Conservation (phyloP, 1,140 invertebrate genomes). For the Diorhabda elongata region DNA sequence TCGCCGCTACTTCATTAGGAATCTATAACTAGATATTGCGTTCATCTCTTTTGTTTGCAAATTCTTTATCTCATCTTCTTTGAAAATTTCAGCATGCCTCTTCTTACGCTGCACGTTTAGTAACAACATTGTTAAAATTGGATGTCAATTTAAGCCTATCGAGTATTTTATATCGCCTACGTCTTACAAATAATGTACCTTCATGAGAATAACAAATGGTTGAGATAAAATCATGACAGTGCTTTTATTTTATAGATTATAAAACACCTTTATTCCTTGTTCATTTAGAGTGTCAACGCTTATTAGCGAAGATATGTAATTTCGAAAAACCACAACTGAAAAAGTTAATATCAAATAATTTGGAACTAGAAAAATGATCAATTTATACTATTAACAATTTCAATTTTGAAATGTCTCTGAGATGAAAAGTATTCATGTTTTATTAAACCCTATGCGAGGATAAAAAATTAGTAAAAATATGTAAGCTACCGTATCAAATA, state of each 20-base stretch:
- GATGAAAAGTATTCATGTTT: too few relatives aligned
- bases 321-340: background rate
- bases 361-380: too few relatives aligned
- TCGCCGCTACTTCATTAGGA: too few relatives aligned
- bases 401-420: too few relatives aligned
- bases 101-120: background rate
- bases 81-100: background rate
- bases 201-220: background rate
- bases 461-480: too few relatives aligned
- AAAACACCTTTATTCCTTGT: background rate
- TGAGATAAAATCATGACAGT: conserved; percentile 2
- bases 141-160: background rate
- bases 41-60: too few relatives aligned
- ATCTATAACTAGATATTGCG: too few relatives aligned
- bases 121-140: background rate
- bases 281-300: background rate
- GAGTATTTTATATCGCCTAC: background rate
- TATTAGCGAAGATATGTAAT: background rate
- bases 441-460: too few relatives aligned
- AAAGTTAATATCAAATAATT: background rate
- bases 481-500: too few relatives aligned
- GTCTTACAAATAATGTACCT: background rate
- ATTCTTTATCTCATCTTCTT: too few relatives aligned
- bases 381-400: too few relatives aligned
- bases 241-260: background rate